Percentiles rank a stretch among this genome's conserved stretches.
Evolutionary conservation across 30 jellyfish, hydroid and myxozoan species (phyloP).

Genomic region (Sanderia malayensis): DNA sequence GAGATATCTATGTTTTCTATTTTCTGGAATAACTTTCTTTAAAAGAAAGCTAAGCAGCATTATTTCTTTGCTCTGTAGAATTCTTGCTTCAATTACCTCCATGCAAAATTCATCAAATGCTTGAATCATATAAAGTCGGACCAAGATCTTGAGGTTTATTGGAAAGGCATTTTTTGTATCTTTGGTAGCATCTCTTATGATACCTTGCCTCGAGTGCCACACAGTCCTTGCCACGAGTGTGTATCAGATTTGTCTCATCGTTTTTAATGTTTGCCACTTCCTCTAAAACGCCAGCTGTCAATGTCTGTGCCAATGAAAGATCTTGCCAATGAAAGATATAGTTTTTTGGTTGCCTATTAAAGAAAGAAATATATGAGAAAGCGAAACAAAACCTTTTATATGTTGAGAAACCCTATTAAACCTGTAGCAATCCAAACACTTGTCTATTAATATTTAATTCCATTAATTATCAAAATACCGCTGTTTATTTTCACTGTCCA

Average conservation of each 20-base stretch:
- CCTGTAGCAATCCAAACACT: too few species aligned
- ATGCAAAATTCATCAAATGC: conserved; percentile 49
- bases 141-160: conserved; percentile 33
- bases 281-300: conserved; percentile 30
- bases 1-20: conserved; percentile 21
- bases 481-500: background rate
- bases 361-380: too few species aligned
- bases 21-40: conserved; percentile 35
- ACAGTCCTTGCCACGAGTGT: conserved; percentile 40
- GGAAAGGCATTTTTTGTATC: conserved; percentile 42
- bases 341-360: conserved; percentile 24
- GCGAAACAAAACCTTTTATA: too few species aligned
- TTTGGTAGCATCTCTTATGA: conserved; percentile 49
- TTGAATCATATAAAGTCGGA: conserved; percentile 33
- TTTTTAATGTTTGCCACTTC: conserved; percentile 17
- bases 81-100: conserved; percentile 23
- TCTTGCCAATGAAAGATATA: conserved; percentile 45
- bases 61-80: conserved; percentile 35
- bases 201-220: conserved; percentile 56
- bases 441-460: too few species aligned
- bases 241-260: conserved; percentile 34
- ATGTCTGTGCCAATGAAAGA: conserved; percentile 46
- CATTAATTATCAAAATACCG: background rate
- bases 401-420: too few species aligned
- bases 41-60: conserved; percentile 46